A percentile compares a stretch with the other conserved stretches of the same genome.
Evolutionary conservation across 2,797 vertebrate genomes (phyloP).

Genomic region (Lerista edwardsae): DNA sequence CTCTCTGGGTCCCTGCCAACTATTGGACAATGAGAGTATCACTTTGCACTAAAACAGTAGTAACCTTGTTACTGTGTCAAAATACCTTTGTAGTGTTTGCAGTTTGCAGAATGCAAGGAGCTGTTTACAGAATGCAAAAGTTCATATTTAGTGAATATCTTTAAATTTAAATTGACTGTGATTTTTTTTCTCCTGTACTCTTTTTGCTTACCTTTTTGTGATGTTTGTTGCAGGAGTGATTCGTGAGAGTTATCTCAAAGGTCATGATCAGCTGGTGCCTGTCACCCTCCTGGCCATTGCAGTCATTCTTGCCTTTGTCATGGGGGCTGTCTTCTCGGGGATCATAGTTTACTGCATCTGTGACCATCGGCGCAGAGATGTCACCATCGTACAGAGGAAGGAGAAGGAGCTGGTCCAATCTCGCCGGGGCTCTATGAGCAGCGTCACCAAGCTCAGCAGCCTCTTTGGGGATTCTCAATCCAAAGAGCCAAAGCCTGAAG

Average conservation of each 20-base stretch:
- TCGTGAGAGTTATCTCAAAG: conserved; percentile 97
- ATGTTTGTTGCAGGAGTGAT: conserved; percentile 93
- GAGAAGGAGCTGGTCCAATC: conserved; percentile 86
- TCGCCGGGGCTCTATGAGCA: conserved; percentile 94
- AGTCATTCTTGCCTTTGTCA: conserved; percentile 95
- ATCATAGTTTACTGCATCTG: conserved; percentile 97
- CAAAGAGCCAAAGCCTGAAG: conserved; percentile 94
- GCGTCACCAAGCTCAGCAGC: conserved; percentile 95
- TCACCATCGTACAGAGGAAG: conserved; percentile 85
- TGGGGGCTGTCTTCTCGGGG: conserved; percentile 97
- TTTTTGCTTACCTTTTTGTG: conserved; percentile 60
- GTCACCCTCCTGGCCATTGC: conserved; percentile 95
- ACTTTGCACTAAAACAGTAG: not conserved
- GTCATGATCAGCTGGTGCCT: conserved; percentile 94
- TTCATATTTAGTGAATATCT: not conserved
- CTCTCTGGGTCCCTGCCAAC: not conserved
- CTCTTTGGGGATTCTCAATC: conserved; percentile 91
- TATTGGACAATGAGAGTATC: not conserved
- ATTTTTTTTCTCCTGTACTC: not conserved
- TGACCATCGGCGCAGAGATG: conserved; percentile 90
- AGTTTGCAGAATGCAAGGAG: not conserved
- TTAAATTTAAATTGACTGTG: conserved; percentile 26
- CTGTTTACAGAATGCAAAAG: not conserved
- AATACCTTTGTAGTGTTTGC: not conserved
- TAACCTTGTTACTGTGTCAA: too few species aligned